Conservation (phyloP, 2,888 invertebrate species). For the Tetranychus truncatus region DNA sequence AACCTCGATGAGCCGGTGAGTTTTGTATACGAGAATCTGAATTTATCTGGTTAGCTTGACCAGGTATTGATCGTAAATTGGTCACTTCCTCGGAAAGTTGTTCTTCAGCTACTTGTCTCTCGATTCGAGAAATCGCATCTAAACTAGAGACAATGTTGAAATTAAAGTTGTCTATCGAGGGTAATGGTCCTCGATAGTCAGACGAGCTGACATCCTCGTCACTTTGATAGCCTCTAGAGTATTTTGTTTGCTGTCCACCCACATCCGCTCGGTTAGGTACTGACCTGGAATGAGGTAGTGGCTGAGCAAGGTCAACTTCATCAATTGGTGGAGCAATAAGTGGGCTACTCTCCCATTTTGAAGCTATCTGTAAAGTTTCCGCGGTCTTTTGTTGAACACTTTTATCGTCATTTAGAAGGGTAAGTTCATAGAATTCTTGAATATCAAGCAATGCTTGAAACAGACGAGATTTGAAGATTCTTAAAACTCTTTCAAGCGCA, state of each 20-base stretch:
- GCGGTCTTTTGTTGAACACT: slow-evolving; percentile 84
- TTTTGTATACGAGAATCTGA: background rate
- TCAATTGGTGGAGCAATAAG: slow-evolving; percentile 10
- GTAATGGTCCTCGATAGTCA: background rate
- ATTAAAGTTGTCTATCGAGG: slow-evolving; percentile 5
- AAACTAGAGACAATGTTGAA: slow-evolving; percentile 5
- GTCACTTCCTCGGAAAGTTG: background rate
- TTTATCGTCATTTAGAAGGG: slow-evolving; percentile 82
- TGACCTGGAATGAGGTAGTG: background rate
- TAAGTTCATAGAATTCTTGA: slow-evolving; percentile 95
- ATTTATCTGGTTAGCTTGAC: background rate
- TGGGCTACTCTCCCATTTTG: slow-evolving; percentile 60
- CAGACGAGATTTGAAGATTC: slow-evolving; percentile 90
- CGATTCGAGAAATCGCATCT: background rate
- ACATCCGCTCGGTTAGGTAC: background rate
- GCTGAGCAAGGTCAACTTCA: background rate
- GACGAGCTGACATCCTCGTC: slow-evolving; percentile 3
- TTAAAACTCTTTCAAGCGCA: slow-evolving; percentile 91
- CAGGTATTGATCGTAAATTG: background rate
- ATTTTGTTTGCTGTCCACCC: background rate
- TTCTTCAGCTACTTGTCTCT: background rate
- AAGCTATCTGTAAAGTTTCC: slow-evolving; percentile 77
- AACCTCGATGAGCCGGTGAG: background rate
- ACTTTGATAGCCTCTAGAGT: slow-evolving; percentile 10
- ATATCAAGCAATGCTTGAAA: slow-evolving; percentile 96